Percentiles rank a stretch among this genome's conserved stretches.
These are phyloP conservation scores for Scarus forsteni DNA, from an alignment of 2,797 vertebrate species.

Conservation along the genomic window DNA sequence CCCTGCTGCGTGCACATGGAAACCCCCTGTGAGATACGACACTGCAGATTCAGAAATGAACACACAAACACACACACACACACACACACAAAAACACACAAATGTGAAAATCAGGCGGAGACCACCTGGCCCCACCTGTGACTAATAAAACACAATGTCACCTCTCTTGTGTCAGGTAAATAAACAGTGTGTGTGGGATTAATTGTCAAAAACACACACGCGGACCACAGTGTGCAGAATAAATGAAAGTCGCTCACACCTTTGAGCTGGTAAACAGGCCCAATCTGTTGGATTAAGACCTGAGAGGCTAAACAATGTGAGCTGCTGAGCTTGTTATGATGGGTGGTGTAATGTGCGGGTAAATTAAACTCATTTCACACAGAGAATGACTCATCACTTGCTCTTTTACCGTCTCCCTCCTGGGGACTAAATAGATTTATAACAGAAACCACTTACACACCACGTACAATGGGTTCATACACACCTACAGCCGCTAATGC, in stretches of 20 bases:
- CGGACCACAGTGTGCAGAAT: constrained; percentile 52
- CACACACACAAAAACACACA: too few species aligned
- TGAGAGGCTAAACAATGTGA: constrained; percentile 54
- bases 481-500: constrained; percentile 68
- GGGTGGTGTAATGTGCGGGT: constrained; percentile 56
- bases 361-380: constrained; percentile 64
- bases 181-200: constrained; percentile 62
- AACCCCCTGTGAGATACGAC: constrained; percentile 26
- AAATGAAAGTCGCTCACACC: constrained; percentile 71
- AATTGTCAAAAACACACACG: constrained; percentile 19
- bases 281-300: constrained; percentile 60
- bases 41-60: neutral
- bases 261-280: constrained; percentile 67
- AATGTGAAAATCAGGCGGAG: neutral
- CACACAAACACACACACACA: neutral
- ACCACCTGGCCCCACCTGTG: constrained; percentile 77
- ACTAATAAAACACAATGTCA: constrained; percentile 50
- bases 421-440: constrained; percentile 69
- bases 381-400: constrained; percentile 72
- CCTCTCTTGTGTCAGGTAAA: constrained; percentile 66
- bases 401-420: constrained; percentile 70
- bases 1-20: constrained; percentile 54
- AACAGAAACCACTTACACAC: constrained; percentile 68
- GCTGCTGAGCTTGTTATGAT: constrained; percentile 27
- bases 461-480: constrained; percentile 53